Evolutionary conservation across 1,140 invertebrate species (phyloP), one percentile per base, ranked within the genome.

Genomic region (Mercenaria mercenaria): DNA sequence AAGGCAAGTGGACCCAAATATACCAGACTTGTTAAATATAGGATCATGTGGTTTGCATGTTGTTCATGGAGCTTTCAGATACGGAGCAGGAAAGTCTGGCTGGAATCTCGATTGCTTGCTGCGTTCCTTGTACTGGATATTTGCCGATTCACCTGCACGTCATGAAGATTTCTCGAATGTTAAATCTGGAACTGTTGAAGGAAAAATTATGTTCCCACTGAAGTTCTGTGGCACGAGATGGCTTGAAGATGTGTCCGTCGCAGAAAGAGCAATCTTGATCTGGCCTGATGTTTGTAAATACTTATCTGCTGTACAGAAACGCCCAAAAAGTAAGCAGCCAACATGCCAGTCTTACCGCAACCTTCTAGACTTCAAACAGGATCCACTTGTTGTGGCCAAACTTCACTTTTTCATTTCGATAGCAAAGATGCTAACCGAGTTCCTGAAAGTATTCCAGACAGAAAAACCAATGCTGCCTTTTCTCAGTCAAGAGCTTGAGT

Each of bases 131-230:
- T 82, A 52, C 52, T 82, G 61, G 34, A 34, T 88, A n/a, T 88
- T 93, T 23, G 92, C 95, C 84, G 96, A 96, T 77, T 96, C 96
- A 20, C 96, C 96, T 87, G 81, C 95, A 23, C 96, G 96, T 95
- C 97, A 96, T 0, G 96, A 97, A 92, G 91, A 95, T 97, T 69
- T 97, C 97, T n/a, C n/a, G n/a, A n/a, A n/a, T n/a, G n/a, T n/a
- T n/a, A n/a, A n/a, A n/a, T n/a, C n/a, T n/a, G 56, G 94, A 97
- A 69, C 96, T 97, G 77, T n/a, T 88, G 83, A 92, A 69, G 64
- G 82, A 89, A n/a, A 52, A 50, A 11, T 15, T 10, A 37, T 39
- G 47, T 90, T 74, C 83, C 69, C 72, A n/a, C n/a, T 76, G 59
- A n/a, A 34, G 26, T 79, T 88, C 59, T 90, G 86, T 37, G 43